phyloP scores from a whole-genome alignment of 2,888 invertebrate genomes.

The Yponomeuta malinellus region DNA sequence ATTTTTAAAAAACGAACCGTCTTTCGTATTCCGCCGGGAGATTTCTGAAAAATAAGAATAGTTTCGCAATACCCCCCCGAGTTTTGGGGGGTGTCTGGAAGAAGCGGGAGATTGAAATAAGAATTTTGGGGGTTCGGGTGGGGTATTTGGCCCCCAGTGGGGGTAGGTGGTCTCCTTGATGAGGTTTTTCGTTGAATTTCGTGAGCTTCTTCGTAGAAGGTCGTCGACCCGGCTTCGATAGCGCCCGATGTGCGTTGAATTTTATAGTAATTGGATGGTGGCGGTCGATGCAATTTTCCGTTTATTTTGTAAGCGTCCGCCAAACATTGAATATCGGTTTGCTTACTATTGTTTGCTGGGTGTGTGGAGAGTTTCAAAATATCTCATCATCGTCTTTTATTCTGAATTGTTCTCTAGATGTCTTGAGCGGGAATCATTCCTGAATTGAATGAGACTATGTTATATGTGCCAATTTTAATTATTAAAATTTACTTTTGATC shows the following conservation, averaged over 20 bases:
- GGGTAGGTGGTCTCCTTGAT: constrained; percentile 63
- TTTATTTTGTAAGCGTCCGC: constrained; percentile 7
- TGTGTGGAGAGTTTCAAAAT: background rate
- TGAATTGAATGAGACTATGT: too few relatives aligned
- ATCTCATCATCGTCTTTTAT: background rate
- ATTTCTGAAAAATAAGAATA: constrained; percentile 75
- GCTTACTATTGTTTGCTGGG: background rate
- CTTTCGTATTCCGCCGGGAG: constrained; percentile 74
- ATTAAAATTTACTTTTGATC: too few relatives aligned
- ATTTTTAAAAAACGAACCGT: constrained; percentile 75
- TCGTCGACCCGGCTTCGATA: constrained; percentile 65
- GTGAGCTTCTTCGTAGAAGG: constrained; percentile 55
- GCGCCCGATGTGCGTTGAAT: constrained; percentile 43
- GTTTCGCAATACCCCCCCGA: constrained; percentile 65
- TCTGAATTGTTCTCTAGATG: background rate
- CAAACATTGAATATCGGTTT: background rate
- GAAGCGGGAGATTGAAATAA: constrained; percentile 61
- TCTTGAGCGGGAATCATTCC: background rate
- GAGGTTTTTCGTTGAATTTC: constrained; percentile 73
- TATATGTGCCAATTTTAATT: too few relatives aligned
- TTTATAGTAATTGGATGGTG: constrained; percentile 62
- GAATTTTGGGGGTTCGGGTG: constrained; percentile 69
- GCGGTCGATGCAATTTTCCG: constrained; percentile 22
- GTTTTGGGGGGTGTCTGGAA: constrained; percentile 51
- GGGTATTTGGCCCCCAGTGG: constrained; percentile 52